Evolutionary conservation across 2,888 invertebrate species (phyloP).

Genomic region (Subacronicta megacephala): DNA sequence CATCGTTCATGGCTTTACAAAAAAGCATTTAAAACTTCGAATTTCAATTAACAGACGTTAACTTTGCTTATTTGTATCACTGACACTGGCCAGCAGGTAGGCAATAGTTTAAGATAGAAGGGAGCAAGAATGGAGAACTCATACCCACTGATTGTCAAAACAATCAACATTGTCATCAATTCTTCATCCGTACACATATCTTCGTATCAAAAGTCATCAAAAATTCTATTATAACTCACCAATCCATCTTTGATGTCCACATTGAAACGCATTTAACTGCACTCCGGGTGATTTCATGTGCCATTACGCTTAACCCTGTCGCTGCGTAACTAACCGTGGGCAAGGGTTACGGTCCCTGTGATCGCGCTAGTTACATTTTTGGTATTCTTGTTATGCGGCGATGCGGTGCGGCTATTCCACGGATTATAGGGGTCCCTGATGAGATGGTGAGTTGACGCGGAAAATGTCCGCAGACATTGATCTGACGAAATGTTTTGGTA

Average conservation of each 20-base stretch:
- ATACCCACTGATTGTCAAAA: conserved; percentile 3
- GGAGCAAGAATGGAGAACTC: too few relatives aligned
- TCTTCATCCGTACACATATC: neutral
- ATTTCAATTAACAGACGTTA: too few relatives aligned
- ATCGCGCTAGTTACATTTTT: conserved; percentile 78
- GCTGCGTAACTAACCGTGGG: conserved; percentile 82
- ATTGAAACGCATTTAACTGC: conserved; percentile 78
- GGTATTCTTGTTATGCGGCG: conserved; percentile 76
- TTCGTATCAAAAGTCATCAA: conserved; percentile 30
- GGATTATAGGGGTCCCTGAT: conserved; percentile 52
- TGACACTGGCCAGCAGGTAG: too few relatives aligned
- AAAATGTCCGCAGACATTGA: conserved; percentile 42
- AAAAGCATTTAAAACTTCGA: too few relatives aligned
- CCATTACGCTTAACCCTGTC: conserved; percentile 75
- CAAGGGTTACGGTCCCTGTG: conserved; percentile 81
- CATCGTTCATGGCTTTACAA: too few relatives aligned
- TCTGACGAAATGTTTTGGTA: conserved; percentile 21
- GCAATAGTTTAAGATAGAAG: too few relatives aligned
- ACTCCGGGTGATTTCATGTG: conserved; percentile 79
- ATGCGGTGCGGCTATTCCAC: conserved; percentile 59
- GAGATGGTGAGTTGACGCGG: conserved; percentile 43
- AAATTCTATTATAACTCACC: conserved; percentile 39
- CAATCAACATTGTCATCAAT: conserved; percentile 7
- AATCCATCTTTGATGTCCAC: conserved; percentile 70
- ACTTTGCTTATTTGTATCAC: too few relatives aligned